Percentiles rank a stretch among this genome's conserved stretches.
Conservation (phyloP, 2,888 invertebrate species). For the Archaeoteleia sp. region DNA sequence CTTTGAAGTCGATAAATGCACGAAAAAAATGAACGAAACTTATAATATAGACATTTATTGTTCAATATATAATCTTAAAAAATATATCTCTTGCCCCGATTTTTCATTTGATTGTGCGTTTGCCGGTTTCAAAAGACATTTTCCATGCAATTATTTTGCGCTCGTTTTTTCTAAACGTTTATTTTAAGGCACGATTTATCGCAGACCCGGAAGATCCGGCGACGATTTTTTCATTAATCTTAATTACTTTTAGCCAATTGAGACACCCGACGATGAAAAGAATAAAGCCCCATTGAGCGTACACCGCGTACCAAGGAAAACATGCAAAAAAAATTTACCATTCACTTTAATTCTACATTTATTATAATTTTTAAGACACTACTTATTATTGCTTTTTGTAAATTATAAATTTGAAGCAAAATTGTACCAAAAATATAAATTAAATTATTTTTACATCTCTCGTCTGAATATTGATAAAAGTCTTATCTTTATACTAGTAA, state of each 20-base stretch:
- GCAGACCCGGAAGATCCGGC: slow-evolving; percentile 1
- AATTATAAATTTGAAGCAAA: no score
- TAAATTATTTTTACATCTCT: no score
- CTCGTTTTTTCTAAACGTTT: slow-evolving; percentile 16
- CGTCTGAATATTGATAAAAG: no score
- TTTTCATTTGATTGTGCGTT: not conserved
- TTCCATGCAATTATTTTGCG: slow-evolving; percentile 1
- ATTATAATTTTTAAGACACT: no score
- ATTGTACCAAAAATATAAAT: no score
- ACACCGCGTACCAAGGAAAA: slow-evolving; percentile 38
- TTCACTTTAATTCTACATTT: no score
- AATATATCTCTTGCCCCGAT: slow-evolving; percentile 19
- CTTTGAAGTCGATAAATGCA: not conserved
- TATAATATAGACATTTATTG: slow-evolving; percentile 15
- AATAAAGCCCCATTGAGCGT: slow-evolving; percentile 6
- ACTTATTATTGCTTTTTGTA: no score
- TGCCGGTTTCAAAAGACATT: not conserved
- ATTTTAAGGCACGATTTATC: slow-evolving; percentile 26
- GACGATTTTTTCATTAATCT: slow-evolving; percentile 6
- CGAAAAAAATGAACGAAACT: not conserved
- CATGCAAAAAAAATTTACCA: slow-evolving; percentile 16
- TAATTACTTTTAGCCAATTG: slow-evolving; percentile 1
- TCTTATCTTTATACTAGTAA: no score
- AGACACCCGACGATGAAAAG: slow-evolving; percentile 8
- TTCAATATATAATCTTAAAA: slow-evolving; percentile 14